Conservation (phyloP, 2,797 vertebrate species). For the Pteronotus mesoamericanus region DNA sequence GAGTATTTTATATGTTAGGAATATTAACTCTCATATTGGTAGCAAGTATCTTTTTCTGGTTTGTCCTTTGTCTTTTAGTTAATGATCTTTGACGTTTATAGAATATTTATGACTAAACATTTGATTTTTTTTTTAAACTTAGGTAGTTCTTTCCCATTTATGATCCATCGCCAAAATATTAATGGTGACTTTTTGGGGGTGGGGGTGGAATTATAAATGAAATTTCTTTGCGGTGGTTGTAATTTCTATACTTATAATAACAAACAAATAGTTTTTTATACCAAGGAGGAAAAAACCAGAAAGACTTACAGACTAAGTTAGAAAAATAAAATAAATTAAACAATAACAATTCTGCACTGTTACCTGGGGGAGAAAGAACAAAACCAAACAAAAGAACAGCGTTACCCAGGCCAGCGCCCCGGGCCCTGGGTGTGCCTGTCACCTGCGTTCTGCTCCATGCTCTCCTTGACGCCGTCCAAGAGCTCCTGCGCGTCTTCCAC, state of each 20-base stretch:
- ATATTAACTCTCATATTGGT: not conserved
- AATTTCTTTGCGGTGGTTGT: not conserved
- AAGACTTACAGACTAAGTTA: not conserved
- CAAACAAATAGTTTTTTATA: not conserved
- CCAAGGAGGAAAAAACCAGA: not conserved
- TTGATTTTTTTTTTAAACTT: not conserved
- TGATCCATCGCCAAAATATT: not conserved
- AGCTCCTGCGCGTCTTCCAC: conserved; percentile 82
- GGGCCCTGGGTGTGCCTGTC: fast-evolving
- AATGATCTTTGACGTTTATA: not conserved
- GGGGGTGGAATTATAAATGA: not conserved
- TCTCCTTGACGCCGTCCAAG: conserved; percentile 85
- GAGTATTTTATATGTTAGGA: not conserved
- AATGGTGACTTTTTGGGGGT: not conserved
- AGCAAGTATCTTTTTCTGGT: not conserved
- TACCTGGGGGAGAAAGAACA: no score
- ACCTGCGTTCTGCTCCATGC: conserved; percentile 88
- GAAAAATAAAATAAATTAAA: not conserved
- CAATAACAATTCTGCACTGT: not conserved
- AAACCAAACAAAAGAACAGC: fast-evolving
- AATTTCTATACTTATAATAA: not conserved
- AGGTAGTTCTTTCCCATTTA: not conserved
- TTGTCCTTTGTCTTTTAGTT: not conserved
- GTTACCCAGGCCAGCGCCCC: fast-evolving
- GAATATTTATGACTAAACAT: not conserved